A percentile compares a stretch with the other conserved stretches of the same genome.
Evolutionary conservation across 2,888 invertebrate species (phyloP).

Genomic region (Drosophila tripunctata): DNA sequence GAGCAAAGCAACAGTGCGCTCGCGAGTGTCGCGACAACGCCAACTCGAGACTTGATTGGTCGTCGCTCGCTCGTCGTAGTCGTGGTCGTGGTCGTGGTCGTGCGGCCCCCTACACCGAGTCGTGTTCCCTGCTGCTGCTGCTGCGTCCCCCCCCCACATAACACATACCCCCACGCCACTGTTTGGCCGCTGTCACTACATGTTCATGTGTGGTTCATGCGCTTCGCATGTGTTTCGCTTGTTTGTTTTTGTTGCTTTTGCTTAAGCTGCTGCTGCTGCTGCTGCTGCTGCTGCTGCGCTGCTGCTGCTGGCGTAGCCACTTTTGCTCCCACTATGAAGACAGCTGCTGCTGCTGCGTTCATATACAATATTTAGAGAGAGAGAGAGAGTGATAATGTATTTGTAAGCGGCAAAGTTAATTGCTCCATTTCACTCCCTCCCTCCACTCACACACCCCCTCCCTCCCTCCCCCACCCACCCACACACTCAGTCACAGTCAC

Average conservation of each 20-base stretch:
- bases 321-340: constrained; percentile 7
- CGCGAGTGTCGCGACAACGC: constrained; percentile 45
- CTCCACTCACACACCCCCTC: constrained; percentile 17
- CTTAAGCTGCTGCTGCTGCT: constrained; percentile 17
- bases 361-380: neutral
- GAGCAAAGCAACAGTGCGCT: constrained; percentile 65
- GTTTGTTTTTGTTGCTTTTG: constrained; percentile 36
- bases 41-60: constrained; percentile 70
- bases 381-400: constrained; percentile 45
- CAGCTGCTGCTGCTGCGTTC: constrained; percentile 14
- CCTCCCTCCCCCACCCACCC: constrained; percentile 7
- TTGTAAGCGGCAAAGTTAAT: constrained; percentile 59
- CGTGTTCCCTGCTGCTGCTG: constrained; percentile 18
- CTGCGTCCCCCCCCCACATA: neutral
- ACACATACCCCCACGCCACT: constrained; percentile 6
- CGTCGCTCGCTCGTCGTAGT: too few species aligned
- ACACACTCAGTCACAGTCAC: constrained; percentile 15
- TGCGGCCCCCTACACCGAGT: constrained; percentile 49
- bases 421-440: constrained; percentile 53
- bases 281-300: constrained; percentile 4
- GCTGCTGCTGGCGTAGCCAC: constrained; percentile 3
- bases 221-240: constrained; percentile 50
- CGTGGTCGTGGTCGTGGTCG: too few species aligned
- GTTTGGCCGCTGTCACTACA: constrained; percentile 31
- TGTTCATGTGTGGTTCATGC: too few species aligned